Base-by-base conservation (phyloP, 2,888 invertebrate species). In the Athalia cordata region DNA sequence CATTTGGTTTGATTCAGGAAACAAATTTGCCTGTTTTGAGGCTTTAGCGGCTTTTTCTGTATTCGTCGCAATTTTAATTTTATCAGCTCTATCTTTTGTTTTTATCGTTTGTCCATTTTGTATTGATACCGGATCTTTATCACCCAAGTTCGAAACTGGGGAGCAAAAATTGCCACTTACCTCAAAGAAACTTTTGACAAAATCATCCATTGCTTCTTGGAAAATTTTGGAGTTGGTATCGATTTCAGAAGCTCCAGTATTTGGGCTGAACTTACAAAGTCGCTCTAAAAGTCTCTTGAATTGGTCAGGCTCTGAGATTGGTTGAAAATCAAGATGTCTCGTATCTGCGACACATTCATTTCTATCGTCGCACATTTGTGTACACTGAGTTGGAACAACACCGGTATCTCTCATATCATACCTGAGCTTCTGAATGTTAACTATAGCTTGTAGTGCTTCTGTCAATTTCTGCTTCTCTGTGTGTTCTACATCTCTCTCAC, bases 381-480 rank as follows among this genome's bases (percentile, higher is more conserved):
- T 72, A 47, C 57, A 72, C 72, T 72, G 45, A 9, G 59, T 9
- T 8, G 47, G 59, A 59, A 43, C 13, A n/a, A 72, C 59, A n/a
- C 72, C 72, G 43, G 59, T 59, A 72, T 72, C 72, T 72, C 4
- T 52, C 11, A 75, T n/a, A 64, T 75, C 62, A 45, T 50, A 62
- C 49, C 75, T 75, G 13, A 62, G 15, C 13, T 75, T 75, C 47
- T 52, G 11, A 62, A 75, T 64, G 6, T 52, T 64, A 0, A 52
- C 64, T 75, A 75, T 75, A n/a, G 61, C 43, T 13, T 75, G 62
- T 52, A 75, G 52, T 3, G 62, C 62, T 43, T 75, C 50, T 75
- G 61, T 75, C 6, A 75, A 75, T 50, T 49, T 75, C 43, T 62
- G 50, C 43, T 50, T 50, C 11, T 64, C 75, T 64, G 50, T 75